Percentiles rank a stretch among this genome's conserved stretches.
Conservation (phyloP, 2,797 vertebrate genomes). For the Loriculus beryllinus region DNA sequence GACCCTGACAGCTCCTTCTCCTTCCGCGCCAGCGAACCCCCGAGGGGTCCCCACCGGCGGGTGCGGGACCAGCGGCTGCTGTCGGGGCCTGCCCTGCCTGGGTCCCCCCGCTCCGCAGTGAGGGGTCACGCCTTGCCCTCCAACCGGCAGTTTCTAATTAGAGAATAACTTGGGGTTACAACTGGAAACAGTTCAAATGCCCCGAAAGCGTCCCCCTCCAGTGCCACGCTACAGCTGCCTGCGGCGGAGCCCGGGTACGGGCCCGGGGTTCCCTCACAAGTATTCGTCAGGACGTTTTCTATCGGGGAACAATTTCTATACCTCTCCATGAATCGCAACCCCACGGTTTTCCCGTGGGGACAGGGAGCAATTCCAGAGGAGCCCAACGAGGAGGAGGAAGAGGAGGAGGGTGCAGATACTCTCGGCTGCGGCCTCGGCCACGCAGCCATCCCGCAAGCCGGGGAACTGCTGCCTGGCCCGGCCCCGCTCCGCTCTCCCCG, state of each 20-base stretch:
- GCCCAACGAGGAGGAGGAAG: neutral
- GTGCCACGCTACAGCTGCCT: neutral
- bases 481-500: too few species aligned
- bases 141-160: neutral
- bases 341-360: neutral
- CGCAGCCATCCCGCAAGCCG: neutral
- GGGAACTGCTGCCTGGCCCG: too few species aligned
- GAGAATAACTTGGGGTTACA: neutral
- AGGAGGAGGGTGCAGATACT: neutral
- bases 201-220: neutral
- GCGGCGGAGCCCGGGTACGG: neutral
- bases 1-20: neutral
- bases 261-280: neutral
- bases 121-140: neutral
- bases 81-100: neutral
- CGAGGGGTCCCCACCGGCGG: too few species aligned
- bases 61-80: too few species aligned
- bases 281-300: neutral
- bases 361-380: neutral
- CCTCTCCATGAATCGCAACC: neutral
- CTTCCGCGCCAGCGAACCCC: neutral
- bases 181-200: neutral
- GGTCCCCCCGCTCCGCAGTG: too few species aligned
- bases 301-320: neutral
- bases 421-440: neutral